These are phyloP conservation scores for Equus przewalskii DNA, from an alignment of 2,113 vertebrate genomes.

Conservation along the genomic window DNA sequence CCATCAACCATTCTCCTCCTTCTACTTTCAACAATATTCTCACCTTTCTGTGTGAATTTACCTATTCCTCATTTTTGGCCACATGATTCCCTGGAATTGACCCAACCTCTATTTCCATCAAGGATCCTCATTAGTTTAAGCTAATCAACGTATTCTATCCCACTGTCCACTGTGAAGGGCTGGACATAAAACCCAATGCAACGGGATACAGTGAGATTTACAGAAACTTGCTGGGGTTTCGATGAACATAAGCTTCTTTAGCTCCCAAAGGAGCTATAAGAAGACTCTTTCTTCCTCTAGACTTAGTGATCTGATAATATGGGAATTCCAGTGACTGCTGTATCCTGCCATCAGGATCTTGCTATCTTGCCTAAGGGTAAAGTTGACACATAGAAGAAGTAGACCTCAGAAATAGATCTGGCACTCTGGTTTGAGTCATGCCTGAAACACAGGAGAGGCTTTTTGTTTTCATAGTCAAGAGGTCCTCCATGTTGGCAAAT, in stretches of 20 bases:
- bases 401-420: background rate
- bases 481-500: background rate
- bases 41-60: background rate
- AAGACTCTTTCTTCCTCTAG: background rate
- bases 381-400: background rate
- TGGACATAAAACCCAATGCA: background rate
- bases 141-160: background rate
- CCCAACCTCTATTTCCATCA: background rate
- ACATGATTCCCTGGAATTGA: background rate
- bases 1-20: background rate
- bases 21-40: background rate
- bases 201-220: background rate
- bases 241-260: background rate
- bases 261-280: background rate
- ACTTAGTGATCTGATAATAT: background rate
- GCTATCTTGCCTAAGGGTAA: background rate
- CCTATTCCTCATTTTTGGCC: background rate
- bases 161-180: background rate
- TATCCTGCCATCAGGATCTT: background rate
- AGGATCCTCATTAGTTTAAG: background rate
- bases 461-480: background rate
- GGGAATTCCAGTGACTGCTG: rapidly evolving
- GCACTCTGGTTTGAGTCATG: background rate
- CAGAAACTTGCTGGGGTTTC: background rate
- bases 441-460: background rate